Percentiles rank a stretch among this genome's conserved stretches.
Evolutionary conservation across 2,797 vertebrate species (phyloP).

Genomic region (Gouania willdenowi): DNA sequence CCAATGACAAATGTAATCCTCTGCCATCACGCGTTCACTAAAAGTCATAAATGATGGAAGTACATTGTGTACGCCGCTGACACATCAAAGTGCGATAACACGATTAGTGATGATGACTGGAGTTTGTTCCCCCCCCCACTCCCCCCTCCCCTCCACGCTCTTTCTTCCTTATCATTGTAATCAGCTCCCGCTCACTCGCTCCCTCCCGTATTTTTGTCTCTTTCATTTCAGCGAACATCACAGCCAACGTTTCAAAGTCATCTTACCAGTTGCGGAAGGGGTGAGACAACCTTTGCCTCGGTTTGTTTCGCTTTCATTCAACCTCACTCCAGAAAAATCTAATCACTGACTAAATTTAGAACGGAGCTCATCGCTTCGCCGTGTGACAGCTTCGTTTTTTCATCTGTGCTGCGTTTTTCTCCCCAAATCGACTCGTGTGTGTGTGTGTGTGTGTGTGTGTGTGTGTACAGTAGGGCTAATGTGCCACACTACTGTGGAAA

Average conservation of each 20-base stretch:
- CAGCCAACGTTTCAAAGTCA: constrained; percentile 42
- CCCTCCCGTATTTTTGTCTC: constrained; percentile 47
- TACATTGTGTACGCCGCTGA: constrained; percentile 85
- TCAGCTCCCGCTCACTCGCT: constrained; percentile 39
- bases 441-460: constrained; percentile 55
- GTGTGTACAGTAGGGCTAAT: constrained; percentile 53
- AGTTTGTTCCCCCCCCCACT: constrained; percentile 68
- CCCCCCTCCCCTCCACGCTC: constrained; percentile 8
- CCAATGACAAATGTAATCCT: constrained; percentile 88
- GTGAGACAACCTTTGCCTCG: constrained; percentile 49
- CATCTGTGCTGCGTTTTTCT: constrained; percentile 28
- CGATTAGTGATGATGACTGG: constrained; percentile 87
- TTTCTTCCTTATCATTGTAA: constrained; percentile 53
- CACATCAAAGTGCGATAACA: constrained; percentile 88
- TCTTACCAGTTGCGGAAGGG: constrained; percentile 31
- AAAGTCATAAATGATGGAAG: constrained; percentile 89
- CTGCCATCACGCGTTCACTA: constrained; percentile 85
- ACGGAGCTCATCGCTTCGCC: constrained; percentile 12
- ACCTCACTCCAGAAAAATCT: constrained; percentile 41
- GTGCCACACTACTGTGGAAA: constrained; percentile 50
- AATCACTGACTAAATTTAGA: constrained; percentile 61
- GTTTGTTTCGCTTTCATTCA: constrained; percentile 45
- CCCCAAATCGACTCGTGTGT: constrained; percentile 41
- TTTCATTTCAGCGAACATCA: constrained; percentile 54
- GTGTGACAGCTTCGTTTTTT: constrained; percentile 55